Base-by-base conservation (phyloP, 2,797 vertebrate genomes). In the Pseudomugil gertrudae region DNA sequence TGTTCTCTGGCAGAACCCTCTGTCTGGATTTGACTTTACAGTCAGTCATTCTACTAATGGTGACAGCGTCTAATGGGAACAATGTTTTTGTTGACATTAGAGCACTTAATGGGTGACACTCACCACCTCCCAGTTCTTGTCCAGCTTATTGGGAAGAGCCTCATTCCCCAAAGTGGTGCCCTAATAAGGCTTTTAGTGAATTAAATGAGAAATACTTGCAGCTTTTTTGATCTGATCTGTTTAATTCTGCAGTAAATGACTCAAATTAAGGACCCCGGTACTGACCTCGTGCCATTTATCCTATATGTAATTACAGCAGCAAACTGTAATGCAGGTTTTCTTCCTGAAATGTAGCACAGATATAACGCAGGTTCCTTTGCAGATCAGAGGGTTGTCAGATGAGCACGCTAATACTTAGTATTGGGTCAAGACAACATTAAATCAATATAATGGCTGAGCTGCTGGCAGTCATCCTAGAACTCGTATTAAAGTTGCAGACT, bases 11-110 rank as follows among this genome's bases (percentile, higher is more conserved):
- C 59, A 66, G 52, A 24, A 45, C 60, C 33, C 10, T 27, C 63
- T 38, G 47, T 63, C 67, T 77, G 60, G 55, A 57, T 9, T 4
- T 4, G n/a, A 69, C 63, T 70, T 27, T 53, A 56, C 17, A 5
- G 45, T 69, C 71, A 63, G 45, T 64, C 64, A 71, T 67, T 71
- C 74, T 38, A 30, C 76, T 82, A 79, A 84, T 80, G 69, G 77
- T 36, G 69, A 47, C 56, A 17, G 59, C 59, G 63, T 79, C 81
- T 81, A 66, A 83, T 70, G 70, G 77, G 54, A 62, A 77, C 74
- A 6, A 59, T 77, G 80, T 85, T 89, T 81, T 79, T 78, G 80
- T 74, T 30, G 52, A 86, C 75, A 84, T 87, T 59, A 79, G 69
- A 79, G 80, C 76, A 71, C 77, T 82, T 85, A 73, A 85, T 80